Percentiles rank a stretch among this genome's conserved stretches.
phyloP scores from a whole-genome alignment of 2,888 invertebrate genomes.

The Drosophila subquinaria region DNA sequence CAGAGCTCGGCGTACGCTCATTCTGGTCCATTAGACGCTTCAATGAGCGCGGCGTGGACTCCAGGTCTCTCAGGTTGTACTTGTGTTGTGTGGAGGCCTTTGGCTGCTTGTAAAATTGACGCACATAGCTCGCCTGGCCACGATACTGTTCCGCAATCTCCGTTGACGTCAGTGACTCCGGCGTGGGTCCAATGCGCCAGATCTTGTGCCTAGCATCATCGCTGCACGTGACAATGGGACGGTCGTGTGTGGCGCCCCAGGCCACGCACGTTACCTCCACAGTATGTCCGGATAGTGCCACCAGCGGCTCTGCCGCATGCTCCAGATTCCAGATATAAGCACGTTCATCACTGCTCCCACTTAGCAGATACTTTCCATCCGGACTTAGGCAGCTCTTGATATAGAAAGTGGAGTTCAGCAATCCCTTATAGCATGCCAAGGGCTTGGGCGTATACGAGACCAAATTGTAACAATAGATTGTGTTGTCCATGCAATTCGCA shows the following conservation, averaged over 20 bases:
- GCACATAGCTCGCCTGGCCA: constrained; percentile 86
- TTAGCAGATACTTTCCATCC: constrained; percentile 92
- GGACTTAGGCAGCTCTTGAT: constrained; percentile 93
- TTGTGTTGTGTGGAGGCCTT: constrained; percentile 58
- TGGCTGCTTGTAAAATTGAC: constrained; percentile 64
- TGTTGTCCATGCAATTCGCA: constrained; percentile 95
- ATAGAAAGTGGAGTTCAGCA: constrained; percentile 93
- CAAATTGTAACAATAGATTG: constrained; percentile 94
- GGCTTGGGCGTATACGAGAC: constrained; percentile 89
- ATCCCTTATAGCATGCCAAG: constrained; percentile 89
- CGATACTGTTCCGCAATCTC: constrained; percentile 84
- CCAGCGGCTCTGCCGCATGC: constrained; percentile 88
- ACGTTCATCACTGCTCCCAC: constrained; percentile 94
- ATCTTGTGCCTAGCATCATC: constrained; percentile 93
- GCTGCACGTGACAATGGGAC: constrained; percentile 91
- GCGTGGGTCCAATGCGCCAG: constrained; percentile 89
- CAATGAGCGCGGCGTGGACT: constrained; percentile 86
- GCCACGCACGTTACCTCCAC: constrained; percentile 95
- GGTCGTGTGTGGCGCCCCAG: constrained; percentile 89
- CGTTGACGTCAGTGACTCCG: constrained; percentile 85
- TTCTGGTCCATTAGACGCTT: constrained; percentile 85
- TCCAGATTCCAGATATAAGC: constrained; percentile 94
- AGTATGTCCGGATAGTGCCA: constrained; percentile 90
- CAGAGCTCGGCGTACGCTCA: constrained; percentile 81
- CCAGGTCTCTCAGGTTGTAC: constrained; percentile 83